A percentile compares a stretch with the other conserved stretches of the same genome.
Conservation (phyloP, 2,797 vertebrate genomes). For the Merluccius polli region DNA sequence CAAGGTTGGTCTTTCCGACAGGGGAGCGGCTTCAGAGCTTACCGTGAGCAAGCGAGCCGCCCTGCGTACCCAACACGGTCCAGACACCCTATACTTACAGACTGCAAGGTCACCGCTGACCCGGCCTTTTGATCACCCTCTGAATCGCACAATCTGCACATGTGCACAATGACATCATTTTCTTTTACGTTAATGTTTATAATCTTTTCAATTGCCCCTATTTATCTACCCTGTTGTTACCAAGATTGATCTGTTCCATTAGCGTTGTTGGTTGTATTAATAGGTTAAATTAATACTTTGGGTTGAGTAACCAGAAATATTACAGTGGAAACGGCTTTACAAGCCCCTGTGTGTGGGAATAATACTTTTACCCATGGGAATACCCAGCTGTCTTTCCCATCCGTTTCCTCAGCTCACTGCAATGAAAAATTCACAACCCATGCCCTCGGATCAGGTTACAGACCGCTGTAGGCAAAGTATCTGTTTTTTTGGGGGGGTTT, state of each 20-base stretch:
- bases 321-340: not conserved
- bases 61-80: not conserved
- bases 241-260: not conserved
- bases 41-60: not conserved
- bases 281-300: not conserved
- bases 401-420: not conserved
- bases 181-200: not conserved
- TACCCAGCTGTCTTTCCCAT: conserved; percentile 11
- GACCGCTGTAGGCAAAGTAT: conserved; percentile 16
- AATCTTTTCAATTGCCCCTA: not conserved
- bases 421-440: conserved; percentile 38
- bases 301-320: not conserved
- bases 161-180: not conserved
- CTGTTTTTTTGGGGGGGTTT: conserved; percentile 16
- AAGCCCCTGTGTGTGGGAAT: not conserved
- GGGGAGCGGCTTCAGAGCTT: not conserved
- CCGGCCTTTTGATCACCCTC: not conserved
- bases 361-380: not conserved
- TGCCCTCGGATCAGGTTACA: conserved; percentile 29
- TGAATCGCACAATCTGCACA: not conserved
- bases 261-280: not conserved
- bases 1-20: not conserved
- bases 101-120: not conserved
- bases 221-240: not conserved
- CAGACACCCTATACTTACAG: not conserved